A percentile compares a stretch with the other conserved stretches of the same genome.
Evolutionary conservation across 2,113 vertebrate species (phyloP).

Genomic region (Pollachius pollachius): DNA sequence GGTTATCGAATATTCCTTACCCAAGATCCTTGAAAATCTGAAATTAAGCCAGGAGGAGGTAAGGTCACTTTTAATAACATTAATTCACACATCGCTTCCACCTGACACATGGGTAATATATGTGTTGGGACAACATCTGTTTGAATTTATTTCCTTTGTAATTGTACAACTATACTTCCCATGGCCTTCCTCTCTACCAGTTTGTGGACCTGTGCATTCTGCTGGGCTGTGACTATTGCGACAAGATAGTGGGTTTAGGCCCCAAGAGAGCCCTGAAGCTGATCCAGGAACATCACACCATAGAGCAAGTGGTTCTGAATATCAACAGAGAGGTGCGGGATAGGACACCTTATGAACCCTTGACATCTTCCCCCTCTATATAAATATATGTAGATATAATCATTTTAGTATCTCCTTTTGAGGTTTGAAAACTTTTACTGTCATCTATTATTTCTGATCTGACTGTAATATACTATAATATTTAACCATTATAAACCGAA

Average conservation of each 20-base stretch:
- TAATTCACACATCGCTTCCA: background rate
- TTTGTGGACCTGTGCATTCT: constrained; percentile 84
- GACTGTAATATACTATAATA: too few relatives aligned
- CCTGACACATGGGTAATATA: background rate
- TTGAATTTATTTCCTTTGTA: background rate
- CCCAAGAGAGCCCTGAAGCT: constrained; percentile 73
- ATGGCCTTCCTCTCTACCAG: constrained; percentile 39
- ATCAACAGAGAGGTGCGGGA: constrained; percentile 68
- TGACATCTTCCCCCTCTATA: too few relatives aligned
- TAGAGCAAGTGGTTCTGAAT: constrained; percentile 71
- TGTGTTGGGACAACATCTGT: too few relatives aligned
- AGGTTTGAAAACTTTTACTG: too few relatives aligned
- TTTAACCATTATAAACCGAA: too few relatives aligned
- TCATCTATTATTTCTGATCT: too few relatives aligned
- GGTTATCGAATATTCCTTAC: constrained; percentile 73
- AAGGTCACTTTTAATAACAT: constrained; percentile 18
- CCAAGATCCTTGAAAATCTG: constrained; percentile 67
- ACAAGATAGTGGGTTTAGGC: constrained; percentile 75
- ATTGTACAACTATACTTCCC: background rate
- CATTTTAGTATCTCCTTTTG: too few relatives aligned
- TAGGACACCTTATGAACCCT: background rate
- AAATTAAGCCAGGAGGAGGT: constrained; percentile 73
- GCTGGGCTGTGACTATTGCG: constrained; percentile 82
- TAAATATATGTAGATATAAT: too few relatives aligned
- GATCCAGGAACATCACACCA: constrained; percentile 72